Evolutionary conservation across 2,113 vertebrate species (phyloP).

Genomic region (Clarias gariepinus): DNA sequence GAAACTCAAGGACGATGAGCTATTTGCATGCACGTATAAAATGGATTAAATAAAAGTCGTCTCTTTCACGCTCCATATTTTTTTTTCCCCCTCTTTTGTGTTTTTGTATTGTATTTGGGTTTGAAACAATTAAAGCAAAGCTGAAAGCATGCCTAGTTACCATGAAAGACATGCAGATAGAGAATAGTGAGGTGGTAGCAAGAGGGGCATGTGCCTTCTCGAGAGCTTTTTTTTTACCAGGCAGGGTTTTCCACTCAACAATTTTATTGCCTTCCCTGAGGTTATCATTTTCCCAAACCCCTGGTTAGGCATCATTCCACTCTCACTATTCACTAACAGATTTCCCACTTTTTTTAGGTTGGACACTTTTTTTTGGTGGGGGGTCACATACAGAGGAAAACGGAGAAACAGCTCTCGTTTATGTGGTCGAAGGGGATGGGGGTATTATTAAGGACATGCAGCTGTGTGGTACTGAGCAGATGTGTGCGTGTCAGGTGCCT

Average conservation of each 20-base stretch:
- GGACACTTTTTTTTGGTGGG: not conserved
- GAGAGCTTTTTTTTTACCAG: not conserved
- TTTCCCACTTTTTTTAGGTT: not conserved
- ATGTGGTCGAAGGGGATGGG: not conserved
- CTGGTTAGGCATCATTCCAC: constrained; percentile 4
- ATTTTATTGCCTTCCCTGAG: not conserved
- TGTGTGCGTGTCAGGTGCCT: constrained; percentile 29
- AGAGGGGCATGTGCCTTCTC: not conserved
- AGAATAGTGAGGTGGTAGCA: not conserved
- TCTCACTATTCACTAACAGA: not conserved
- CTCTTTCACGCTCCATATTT: constrained; percentile 74
- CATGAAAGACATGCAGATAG: constrained; percentile 63
- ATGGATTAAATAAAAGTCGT: constrained; percentile 78
- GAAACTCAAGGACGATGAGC: constrained; percentile 87
- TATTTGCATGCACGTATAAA: constrained; percentile 83
- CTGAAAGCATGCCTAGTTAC: constrained; percentile 66
- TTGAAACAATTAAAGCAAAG: constrained; percentile 76
- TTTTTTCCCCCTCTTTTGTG: constrained; percentile 38
- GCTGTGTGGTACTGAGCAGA: constrained; percentile 26
- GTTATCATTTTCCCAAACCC: not conserved
- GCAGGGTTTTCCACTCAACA: not conserved
- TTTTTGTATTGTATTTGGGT: constrained; percentile 70
- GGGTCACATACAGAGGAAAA: not conserved
- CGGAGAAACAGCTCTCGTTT: not conserved
- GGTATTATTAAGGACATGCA: constrained; percentile 30